phyloP scores from a whole-genome alignment of 1,140 invertebrate genomes.

The Pachypsylla venusta region DNA sequence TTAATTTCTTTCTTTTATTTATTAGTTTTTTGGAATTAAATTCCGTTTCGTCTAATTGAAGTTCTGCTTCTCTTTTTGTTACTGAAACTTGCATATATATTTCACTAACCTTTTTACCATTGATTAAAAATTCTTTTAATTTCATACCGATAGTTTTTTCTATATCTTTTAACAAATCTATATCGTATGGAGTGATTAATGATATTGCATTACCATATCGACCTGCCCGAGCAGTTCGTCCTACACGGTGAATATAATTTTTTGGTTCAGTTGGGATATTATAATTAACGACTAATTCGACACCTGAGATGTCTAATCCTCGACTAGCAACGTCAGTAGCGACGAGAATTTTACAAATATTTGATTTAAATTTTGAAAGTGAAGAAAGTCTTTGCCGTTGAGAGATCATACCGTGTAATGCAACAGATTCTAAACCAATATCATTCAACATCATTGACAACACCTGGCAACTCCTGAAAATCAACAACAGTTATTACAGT shows the following conservation, averaged over 20 bases:
- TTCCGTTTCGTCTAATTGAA: conserved; percentile 77
- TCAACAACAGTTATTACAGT: too few relatives aligned
- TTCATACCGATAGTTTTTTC: conserved; percentile 73
- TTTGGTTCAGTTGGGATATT: conserved; percentile 75
- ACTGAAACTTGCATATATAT: conserved; percentile 86
- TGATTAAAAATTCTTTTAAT: conserved; percentile 66
- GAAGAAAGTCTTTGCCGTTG: conserved; percentile 65
- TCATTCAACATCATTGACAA: conserved; percentile 71
- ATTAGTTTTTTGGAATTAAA: conserved; percentile 78
- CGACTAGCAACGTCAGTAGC: conserved; percentile 94
- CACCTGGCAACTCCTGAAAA: conserved; percentile 61
- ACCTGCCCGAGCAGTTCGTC: conserved; percentile 87
- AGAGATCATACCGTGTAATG: conserved; percentile 70
- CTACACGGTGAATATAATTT: conserved; percentile 94
- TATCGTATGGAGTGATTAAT: conserved; percentile 80
- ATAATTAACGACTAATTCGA: conserved; percentile 89
- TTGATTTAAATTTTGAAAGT: conserved; percentile 72
- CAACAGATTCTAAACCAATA: conserved; percentile 72
- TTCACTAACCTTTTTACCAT: conserved; percentile 46
- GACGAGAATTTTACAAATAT: conserved; percentile 69
- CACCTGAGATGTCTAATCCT: conserved; percentile 71
- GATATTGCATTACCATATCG: conserved; percentile 72
- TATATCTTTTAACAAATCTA: conserved; percentile 70
- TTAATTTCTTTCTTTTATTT: conserved; percentile 74
- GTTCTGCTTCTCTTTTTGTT: conserved; percentile 77